Percentiles rank a stretch among this genome's conserved stretches.
Conservation (phyloP, 2,797 vertebrate species). For the Pitangus sulphuratus region DNA sequence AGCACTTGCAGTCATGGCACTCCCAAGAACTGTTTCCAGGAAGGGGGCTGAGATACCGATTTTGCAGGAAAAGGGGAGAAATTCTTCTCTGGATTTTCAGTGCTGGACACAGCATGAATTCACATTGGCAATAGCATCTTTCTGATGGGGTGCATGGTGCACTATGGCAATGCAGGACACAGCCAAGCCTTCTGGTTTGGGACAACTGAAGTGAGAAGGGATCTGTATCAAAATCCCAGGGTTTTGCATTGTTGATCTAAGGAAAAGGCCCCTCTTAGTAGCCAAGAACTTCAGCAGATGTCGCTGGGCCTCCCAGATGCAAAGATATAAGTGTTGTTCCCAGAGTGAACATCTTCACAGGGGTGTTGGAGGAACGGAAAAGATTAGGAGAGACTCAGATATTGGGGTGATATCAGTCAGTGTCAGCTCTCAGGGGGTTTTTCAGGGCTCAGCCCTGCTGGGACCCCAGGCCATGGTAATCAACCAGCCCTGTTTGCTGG, state of each 20-base stretch:
- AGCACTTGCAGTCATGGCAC: neutral
- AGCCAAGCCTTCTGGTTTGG: neutral
- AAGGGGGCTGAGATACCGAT: neutral
- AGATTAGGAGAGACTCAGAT: neutral
- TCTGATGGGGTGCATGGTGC: rapidly evolving
- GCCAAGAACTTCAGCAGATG: neutral
- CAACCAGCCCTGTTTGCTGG: neutral
- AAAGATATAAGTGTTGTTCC: neutral
- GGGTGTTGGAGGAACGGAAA: neutral
- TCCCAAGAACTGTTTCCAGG: rapidly evolving
- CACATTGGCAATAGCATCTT: neutral
- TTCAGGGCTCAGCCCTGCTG: neutral
- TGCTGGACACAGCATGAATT: neutral
- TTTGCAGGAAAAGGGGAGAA: neutral
- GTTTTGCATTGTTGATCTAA: neutral
- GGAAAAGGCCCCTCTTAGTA: neutral
- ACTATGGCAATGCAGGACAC: neutral
- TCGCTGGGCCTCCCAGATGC: neutral
- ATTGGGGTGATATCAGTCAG: rapidly evolving
- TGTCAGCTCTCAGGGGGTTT: neutral
- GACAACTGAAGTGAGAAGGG: neutral
- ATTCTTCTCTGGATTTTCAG: neutral
- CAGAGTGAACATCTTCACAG: neutral
- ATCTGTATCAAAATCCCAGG: neutral
- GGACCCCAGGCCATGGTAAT: neutral